Evolutionary conservation across 64 coral and sea anemone species (phyloP), one percentile per base, ranked within the genome.

Genomic region (Acropora yongei): DNA sequence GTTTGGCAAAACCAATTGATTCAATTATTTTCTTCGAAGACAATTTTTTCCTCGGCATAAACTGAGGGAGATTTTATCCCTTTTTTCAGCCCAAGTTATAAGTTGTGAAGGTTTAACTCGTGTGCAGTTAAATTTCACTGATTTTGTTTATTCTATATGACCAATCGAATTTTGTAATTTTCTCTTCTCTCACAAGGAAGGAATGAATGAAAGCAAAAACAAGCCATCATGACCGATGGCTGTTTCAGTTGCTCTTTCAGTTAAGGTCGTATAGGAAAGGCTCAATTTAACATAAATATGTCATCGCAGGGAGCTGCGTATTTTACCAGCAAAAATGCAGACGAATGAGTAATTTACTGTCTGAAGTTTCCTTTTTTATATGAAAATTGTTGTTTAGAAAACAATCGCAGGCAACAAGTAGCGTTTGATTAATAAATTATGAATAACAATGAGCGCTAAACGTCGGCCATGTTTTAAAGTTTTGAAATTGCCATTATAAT

Each of bases 401-500:
- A 83, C 80, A 85, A 85, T 43, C 68, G 71, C 82, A 85, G 47
- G 82, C 41, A 71, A 85, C 82, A 49, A 71, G 82, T 71, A 71
- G 47, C 68, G 65, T 8, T 47, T 2, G 11, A 85, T 85, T 65
- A 85, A 85, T 85, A 49, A 85, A 19, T 71, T 71, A 85, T 4
- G 61, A 19, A 40, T 4, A 48, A 18, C 82, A 85, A 44, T 65
- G 16, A 85, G 60, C 82, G 82, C 82, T 18, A 72, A 71, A 85
- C 69, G 65, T 45, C 82, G 72, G 82, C 82, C 82, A 85, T 85
- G 47, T 85, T 85, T 85, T 44, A 71, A 85, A 72, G 60, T 63
- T 14, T 3, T 2, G 16, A 18, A 45, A 4, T 85, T 17, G 44
- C 82, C 8, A 39, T 10, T 3, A 85, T 85, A 42, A 85, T 85